Evolutionary conservation across 2,797 vertebrate species (phyloP), one percentile per base, ranked within the genome.

Genomic region (Siniperca undulata): DNA sequence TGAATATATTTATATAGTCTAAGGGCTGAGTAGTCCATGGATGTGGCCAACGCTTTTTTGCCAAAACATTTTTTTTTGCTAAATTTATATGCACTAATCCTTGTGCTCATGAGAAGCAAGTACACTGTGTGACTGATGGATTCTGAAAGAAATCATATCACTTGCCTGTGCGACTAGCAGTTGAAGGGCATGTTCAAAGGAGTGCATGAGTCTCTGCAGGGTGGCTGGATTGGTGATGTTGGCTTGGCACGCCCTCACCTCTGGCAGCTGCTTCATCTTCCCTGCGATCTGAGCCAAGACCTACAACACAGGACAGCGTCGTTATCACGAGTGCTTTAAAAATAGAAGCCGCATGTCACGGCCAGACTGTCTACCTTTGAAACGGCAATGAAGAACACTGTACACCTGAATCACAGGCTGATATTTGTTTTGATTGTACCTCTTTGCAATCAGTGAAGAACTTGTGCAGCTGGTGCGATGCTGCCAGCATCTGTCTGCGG

Each of bases 181-280:
- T 91, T 98, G 97, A 85, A 98, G 95, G 70, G 98, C 97, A 4
- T 97, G 97, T 78, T 99, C 97, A 34, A 97, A 98, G 78, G 97
- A 96, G 19, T 96, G 95, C 89, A 99, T 89, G 0, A 97, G 95
- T 75, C 98, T 94, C 87, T 98, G 97, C 91, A 98, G 89, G 60
- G 97, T 97, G 16, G 96, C 95, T 3, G 97, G 97, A 86, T 96
- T 96, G 0, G 97, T 97, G 7, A 94, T 93, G 81, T 96, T 95
- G 20, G 96, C 96, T 88, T 98, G 97, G 0, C 96, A 96, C 0
- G 96, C 93, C 0, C 96, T 95, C 87, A 98, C 93, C 81, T 97
- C 97, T 2, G 97, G 98, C 90, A 98, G 91, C 27, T 97, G 96
- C 85, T 96, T 97, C 92, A 96, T 94, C 82, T 98, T 98, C 84